phyloP scores from a whole-genome alignment of 2,113 vertebrate species.

The Anthoscopus minutus region DNA sequence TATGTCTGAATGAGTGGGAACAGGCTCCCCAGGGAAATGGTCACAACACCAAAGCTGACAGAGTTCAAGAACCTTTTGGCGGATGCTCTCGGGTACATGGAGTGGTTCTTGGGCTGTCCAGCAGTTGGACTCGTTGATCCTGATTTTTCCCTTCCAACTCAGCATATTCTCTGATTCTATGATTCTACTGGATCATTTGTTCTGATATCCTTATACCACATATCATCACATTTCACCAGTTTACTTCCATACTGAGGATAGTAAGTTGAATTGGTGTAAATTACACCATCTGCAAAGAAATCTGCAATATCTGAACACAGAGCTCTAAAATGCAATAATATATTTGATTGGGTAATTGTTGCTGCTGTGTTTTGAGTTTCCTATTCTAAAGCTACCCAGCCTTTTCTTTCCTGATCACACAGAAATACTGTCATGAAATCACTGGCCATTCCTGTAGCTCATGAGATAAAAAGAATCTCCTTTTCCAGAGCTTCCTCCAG shows the following conservation, averaged over 20 bases:
- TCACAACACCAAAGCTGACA: not conserved
- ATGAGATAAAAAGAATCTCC: not conserved
- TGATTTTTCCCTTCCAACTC: not conserved
- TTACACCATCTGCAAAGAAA: not conserved
- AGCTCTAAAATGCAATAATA: not conserved
- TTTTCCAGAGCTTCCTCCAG: not conserved
- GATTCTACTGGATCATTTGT: not conserved
- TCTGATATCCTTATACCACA: not conserved
- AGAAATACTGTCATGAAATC: not conserved
- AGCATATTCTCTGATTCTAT: not conserved
- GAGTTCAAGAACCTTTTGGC: not conserved
- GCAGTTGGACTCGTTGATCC: fast-evolving
- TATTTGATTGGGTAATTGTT: not conserved
- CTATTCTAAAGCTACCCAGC: fast-evolving
- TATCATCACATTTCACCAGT: not conserved
- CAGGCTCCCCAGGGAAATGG: not conserved
- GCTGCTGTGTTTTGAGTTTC: not conserved
- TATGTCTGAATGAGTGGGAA: not conserved
- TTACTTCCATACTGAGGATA: not conserved
- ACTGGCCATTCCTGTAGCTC: not conserved
- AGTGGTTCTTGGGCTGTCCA: not conserved
- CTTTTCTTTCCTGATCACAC: not conserved
- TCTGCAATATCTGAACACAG: not conserved
- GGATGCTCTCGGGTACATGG: no score
- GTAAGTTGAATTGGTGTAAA: not conserved